phyloP scores from a whole-genome alignment of 2,888 invertebrate genomes.

The Dryobotodes eremita region DNA sequence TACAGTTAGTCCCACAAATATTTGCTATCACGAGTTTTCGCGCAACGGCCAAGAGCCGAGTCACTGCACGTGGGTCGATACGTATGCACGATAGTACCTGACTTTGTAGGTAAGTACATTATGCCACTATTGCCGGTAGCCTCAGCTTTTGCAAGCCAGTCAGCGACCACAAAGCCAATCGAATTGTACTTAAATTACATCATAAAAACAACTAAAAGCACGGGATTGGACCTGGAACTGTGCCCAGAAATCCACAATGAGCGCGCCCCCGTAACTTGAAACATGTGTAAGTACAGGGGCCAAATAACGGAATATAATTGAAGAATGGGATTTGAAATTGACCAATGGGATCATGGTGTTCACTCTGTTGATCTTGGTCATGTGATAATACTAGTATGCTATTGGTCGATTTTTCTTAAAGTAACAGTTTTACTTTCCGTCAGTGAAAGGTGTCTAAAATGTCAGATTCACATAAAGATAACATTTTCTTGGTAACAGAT shows the following conservation, averaged over 20 bases:
- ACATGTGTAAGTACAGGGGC: not conserved
- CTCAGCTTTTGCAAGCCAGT: not conserved
- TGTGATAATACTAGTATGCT: not conserved
- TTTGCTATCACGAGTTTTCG: not conserved
- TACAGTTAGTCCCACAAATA: constrained; percentile 16
- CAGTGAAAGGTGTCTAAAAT: not conserved
- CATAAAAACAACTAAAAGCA: constrained; percentile 9
- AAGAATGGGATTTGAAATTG: not conserved
- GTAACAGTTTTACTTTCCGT: not conserved
- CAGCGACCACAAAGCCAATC: not conserved
- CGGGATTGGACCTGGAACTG: constrained; percentile 22
- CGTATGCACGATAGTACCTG: not conserved
- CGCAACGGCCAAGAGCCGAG: constrained; percentile 25
- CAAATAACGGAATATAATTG: not conserved
- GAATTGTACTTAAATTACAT: not conserved
- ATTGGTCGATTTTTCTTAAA: not conserved
- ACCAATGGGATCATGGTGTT: not conserved
- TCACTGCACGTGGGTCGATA: constrained; percentile 32
- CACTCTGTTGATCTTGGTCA: not conserved
- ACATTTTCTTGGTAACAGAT: not conserved
- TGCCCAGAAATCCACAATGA: constrained; percentile 1
- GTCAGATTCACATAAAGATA: constrained; percentile 12
- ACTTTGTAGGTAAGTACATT: not conserved
- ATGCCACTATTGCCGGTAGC: not conserved
- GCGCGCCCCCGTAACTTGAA: constrained; percentile 24